phyloP scores from a whole-genome alignment of 2,888 invertebrate genomes.

The Eupelmus urozonus region DNA sequence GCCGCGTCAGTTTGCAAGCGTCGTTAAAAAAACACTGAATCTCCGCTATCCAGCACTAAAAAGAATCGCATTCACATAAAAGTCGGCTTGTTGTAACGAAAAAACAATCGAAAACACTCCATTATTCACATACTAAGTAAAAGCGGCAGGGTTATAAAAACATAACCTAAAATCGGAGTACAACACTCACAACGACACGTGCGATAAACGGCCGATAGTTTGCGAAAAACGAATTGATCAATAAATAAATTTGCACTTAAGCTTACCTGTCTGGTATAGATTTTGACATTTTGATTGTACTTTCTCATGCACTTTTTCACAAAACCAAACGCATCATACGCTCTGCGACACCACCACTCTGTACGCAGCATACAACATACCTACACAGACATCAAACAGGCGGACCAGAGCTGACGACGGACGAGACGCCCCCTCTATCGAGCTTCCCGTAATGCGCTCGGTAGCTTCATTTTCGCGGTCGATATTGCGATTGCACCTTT shows the following conservation, averaged over 20 bases:
- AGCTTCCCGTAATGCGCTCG: not conserved
- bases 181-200: not conserved
- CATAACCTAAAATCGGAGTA: conserved; percentile 68
- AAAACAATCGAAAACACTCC: not conserved
- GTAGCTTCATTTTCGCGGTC: conserved; percentile 35
- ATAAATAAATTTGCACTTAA: conserved; percentile 4
- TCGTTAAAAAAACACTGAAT: conserved; percentile 66
- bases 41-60: not conserved
- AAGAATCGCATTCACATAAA: not conserved
- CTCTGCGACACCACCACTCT: conserved; percentile 49
- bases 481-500: conserved; percentile 26
- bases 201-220: too few species aligned
- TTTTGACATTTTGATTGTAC: conserved; percentile 63
- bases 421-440: conserved; percentile 50
- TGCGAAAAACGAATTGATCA: too few species aligned
- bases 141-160: conserved; percentile 53
- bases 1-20: conserved; percentile 47
- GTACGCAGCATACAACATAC: conserved; percentile 49
- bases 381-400: too few species aligned
- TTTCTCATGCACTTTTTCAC: conserved; percentile 56
- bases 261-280: conserved; percentile 70
- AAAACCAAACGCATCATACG: conserved; percentile 58
- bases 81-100: not conserved
- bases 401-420: not conserved
- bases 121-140: not conserved